phyloP scores from a whole-genome alignment of 2,113 vertebrate species.

The Scytalopus superciliaris region DNA sequence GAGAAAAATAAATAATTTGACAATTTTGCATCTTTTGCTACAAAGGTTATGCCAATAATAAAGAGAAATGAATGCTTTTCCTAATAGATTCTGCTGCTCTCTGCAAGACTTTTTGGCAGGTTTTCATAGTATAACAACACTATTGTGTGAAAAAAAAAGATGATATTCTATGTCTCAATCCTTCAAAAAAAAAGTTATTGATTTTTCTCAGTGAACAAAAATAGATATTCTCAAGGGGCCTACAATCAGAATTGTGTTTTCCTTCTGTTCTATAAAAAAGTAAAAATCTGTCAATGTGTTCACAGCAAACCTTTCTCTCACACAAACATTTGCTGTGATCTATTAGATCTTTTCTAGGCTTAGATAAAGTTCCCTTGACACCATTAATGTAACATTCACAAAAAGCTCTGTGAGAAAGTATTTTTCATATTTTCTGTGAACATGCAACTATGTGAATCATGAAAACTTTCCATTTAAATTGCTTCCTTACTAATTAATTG shows the following conservation, averaged over 20 bases:
- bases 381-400: neutral
- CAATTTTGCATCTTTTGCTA: neutral
- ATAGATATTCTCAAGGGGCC: neutral
- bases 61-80: neutral
- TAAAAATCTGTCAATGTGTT: neutral
- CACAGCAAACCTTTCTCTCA: neutral
- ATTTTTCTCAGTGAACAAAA: conserved; percentile 12
- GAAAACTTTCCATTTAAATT: neutral
- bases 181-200: neutral
- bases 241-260: conserved; percentile 7
- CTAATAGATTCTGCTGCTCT: neutral
- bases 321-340: neutral
- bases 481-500: neutral
- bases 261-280: neutral
- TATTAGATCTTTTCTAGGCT: neutral
- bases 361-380: neutral
- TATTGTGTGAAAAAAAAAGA: neutral
- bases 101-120: neutral
- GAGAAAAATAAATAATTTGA: conserved; percentile 40
- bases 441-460: neutral
- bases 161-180: neutral
- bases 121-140: neutral
- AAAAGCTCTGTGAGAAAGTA: neutral
- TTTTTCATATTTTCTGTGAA: conserved; percentile 10
- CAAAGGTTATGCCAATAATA: neutral